Evolutionary conservation across 2,113 vertebrate species (phyloP).

Genomic region (Scomber japonicus): DNA sequence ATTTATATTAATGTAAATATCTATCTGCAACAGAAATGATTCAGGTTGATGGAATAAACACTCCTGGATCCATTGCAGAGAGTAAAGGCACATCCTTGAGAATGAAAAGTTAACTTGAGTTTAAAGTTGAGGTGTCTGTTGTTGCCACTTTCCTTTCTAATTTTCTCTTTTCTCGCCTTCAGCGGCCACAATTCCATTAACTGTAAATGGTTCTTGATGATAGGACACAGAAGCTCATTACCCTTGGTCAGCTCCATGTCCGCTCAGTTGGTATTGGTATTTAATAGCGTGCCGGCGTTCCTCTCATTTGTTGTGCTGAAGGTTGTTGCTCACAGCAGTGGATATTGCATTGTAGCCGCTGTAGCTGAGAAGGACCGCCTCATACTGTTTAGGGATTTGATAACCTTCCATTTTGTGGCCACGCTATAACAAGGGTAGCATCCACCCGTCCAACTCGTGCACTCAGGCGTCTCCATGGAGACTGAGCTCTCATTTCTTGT

Average conservation of each 20-base stretch:
- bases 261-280: slow-evolving; percentile 1
- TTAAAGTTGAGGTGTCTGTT: slow-evolving; percentile 12
- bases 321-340: not conserved
- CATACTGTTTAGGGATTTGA: slow-evolving; percentile 18
- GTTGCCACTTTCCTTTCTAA: slow-evolving; percentile 1
- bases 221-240: slow-evolving; percentile 7
- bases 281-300: not conserved
- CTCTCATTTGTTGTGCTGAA: not conserved
- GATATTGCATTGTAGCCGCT: not conserved
- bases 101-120: not conserved
- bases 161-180: slow-evolving; percentile 1
- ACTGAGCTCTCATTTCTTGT: slow-evolving; percentile 54
- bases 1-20: not conserved
- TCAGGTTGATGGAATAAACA: not conserved
- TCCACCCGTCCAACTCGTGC: slow-evolving; percentile 35
- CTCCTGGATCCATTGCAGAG: not conserved
- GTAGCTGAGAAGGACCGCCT: slow-evolving; percentile 4
- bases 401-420: slow-evolving; percentile 69
- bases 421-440: slow-evolving; percentile 48
- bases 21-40: not conserved
- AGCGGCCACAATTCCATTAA: slow-evolving; percentile 26
- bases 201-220: slow-evolving; percentile 42
- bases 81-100: not conserved
- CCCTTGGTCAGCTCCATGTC: slow-evolving; percentile 2
- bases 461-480: slow-evolving; percentile 61